Evolutionary conservation across 2,888 invertebrate genomes (phyloP), one percentile per base, ranked within the genome.

Genomic region (Eudemis profundana): DNA sequence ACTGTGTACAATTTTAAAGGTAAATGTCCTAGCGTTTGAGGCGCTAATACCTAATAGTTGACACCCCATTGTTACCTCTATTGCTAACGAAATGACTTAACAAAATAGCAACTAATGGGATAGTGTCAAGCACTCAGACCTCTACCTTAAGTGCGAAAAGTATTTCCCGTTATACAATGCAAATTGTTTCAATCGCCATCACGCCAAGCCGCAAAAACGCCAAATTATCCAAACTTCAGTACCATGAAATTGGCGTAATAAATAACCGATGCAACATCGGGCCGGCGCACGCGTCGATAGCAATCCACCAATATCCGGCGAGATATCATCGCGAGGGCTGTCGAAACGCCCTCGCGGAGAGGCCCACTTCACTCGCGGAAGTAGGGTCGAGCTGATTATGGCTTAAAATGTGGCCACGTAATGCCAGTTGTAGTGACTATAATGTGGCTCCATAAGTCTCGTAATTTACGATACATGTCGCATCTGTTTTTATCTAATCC

Each of bases 261-360:
- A 54, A 42, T 54, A 59, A 49, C 38, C 12, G 61, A 38, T 21
- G 42, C 49, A 42, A 29, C 8, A 10, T 17, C 17, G 38, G 5
- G n/a, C n/a, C 38, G 14, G 56, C 57, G 64, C 50, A 21, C 21
- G 57, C 50, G 57, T 47, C 33, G 50, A 61, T 51, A 46, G 44
- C 44, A 36, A 50, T 57, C 44, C 56, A n/a, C 56, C 65, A 60
- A 70, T 68, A 65, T 70, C 70, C 70, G 70, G 67, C 59, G 33
- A 19, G 62, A 63, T 56, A 49, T 19, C 40, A 63, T 56, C 62
- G 51, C 23, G 47, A 56, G 56, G 62, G 47, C 19, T 17, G 50
- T 23, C 17, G 21, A 12, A 19, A 21, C 17, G 42, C 42, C 42
- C 42, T 42, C 19, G 3, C 8, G 1, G n/a, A 29, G 56, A 44